These are phyloP conservation scores for Cremastobaeus sp. DNA, from an alignment of 2,888 invertebrate genomes.

Conservation along the genomic window DNA sequence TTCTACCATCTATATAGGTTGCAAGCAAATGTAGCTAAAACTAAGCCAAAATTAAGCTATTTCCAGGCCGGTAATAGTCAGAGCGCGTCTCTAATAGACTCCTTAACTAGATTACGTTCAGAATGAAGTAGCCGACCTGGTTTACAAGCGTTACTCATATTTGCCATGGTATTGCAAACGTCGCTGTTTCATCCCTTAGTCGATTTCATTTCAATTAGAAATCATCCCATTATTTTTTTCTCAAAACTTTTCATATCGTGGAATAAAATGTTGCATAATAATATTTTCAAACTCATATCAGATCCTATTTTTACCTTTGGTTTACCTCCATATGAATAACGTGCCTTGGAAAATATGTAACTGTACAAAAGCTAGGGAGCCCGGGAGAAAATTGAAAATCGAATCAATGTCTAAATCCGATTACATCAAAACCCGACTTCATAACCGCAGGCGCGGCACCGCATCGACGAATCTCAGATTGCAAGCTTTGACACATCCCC, in stretches of 20 bases:
- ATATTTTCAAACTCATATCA: too few species aligned
- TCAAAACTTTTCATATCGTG: too few species aligned
- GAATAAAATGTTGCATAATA: too few species aligned
- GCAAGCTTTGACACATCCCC: conserved; percentile 41
- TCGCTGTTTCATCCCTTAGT: conserved; percentile 17
- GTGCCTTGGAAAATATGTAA: conserved; percentile 66
- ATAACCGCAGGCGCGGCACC: conserved; percentile 66
- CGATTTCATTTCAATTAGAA: conserved; percentile 35
- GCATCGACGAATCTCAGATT: conserved; percentile 56
- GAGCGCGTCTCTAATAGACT: conserved; percentile 67
- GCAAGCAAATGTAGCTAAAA: conserved; percentile 52
- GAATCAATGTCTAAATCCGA: conserved; percentile 72
- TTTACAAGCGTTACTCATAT: conserved; percentile 40
- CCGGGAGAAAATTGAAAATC: conserved; percentile 72
- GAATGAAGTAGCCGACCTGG: conserved; percentile 64
- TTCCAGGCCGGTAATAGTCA: conserved; percentile 67
- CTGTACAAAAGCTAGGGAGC: conserved; percentile 65
- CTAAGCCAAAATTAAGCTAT: conserved; percentile 67
- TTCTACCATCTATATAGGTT: conserved; percentile 20
- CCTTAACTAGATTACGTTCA: conserved; percentile 67
- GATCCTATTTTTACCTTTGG: too few species aligned
- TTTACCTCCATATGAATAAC: too few species aligned
- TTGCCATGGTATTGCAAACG: conserved; percentile 15
- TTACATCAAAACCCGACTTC: conserved; percentile 67
- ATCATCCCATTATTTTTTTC: too few species aligned